Evolutionary conservation across 1,140 invertebrate species (phyloP).

Genomic region (Diprion similis): DNA sequence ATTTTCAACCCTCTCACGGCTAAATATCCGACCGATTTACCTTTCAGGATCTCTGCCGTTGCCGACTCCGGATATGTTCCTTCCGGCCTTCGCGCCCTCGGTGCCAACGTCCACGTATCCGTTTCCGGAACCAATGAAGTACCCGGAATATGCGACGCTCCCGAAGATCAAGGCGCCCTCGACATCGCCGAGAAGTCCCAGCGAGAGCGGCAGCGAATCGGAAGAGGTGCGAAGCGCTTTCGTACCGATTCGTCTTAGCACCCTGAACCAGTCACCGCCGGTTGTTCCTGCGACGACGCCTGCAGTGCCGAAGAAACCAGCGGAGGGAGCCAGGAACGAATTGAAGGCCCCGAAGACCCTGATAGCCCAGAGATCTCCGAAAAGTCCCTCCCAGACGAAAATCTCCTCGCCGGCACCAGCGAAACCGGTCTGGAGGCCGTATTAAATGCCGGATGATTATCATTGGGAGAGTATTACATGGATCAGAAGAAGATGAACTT

Average conservation of each 20-base stretch:
- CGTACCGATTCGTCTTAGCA: constrained; percentile 60
- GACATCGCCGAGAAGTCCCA: constrained; percentile 52
- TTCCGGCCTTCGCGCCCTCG: constrained; percentile 44
- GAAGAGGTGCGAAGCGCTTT: constrained; percentile 81
- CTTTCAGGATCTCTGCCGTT: constrained; percentile 52
- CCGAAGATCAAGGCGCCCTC: constrained; percentile 34
- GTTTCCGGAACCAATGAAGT: constrained; percentile 47
- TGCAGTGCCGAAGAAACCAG: constrained; percentile 38
- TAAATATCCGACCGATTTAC: constrained; percentile 17
- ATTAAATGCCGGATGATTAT: constrained; percentile 58
- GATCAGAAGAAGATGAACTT: constrained; percentile 7
- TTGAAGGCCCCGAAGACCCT: constrained; percentile 67
- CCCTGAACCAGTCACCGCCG: constrained; percentile 59
- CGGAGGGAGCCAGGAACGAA: constrained; percentile 57
- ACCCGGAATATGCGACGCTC: constrained; percentile 44
- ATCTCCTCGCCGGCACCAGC: constrained; percentile 62
- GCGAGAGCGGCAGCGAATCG: constrained; percentile 58
- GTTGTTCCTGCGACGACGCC: constrained; percentile 48
- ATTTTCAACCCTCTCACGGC: background rate
- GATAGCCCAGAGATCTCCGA: constrained; percentile 57
- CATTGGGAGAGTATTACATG: background rate
- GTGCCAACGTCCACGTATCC: constrained; percentile 47
- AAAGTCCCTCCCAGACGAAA: constrained; percentile 66
- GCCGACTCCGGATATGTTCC: constrained; percentile 48
- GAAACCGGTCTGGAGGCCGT: constrained; percentile 79